A percentile compares a stretch with the other conserved stretches of the same genome.
Conservation (phyloP, 2,888 invertebrate species). For the Epirrhoe tristata region DNA sequence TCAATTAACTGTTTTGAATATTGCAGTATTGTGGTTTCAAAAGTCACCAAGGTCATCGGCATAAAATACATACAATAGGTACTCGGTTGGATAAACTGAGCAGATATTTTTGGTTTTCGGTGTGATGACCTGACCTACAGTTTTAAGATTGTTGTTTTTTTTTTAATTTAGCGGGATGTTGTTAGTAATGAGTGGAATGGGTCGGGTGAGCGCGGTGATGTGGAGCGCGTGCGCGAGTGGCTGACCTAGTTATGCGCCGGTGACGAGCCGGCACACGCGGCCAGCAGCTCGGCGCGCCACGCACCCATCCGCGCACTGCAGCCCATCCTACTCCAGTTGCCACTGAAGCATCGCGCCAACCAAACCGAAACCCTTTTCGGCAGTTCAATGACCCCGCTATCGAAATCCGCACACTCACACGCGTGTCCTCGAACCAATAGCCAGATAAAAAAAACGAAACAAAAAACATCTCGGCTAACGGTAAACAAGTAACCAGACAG, state of each 20-base stretch:
- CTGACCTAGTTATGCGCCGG: constrained; percentile 76
- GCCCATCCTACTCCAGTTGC: constrained; percentile 58
- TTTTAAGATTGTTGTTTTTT: constrained; percentile 5
- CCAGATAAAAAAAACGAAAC: constrained; percentile 81
- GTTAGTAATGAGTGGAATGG: constrained; percentile 35
- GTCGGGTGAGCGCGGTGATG: constrained; percentile 59
- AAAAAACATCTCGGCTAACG: constrained; percentile 72
- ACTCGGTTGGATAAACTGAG: constrained; percentile 7
- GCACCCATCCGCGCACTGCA: constrained; percentile 59
- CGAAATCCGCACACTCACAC: constrained; percentile 84
- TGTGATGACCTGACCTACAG: constrained; percentile 9
- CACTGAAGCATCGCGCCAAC: constrained; percentile 71
- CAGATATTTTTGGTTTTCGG: constrained; percentile 13
- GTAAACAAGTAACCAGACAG: constrained; percentile 79
- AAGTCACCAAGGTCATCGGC: constrained; percentile 45
- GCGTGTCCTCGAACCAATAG: constrained; percentile 67
- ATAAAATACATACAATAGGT: constrained; percentile 19
- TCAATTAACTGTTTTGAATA: constrained; percentile 40
- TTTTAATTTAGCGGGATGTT: constrained; percentile 30
- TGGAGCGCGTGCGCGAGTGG: constrained; percentile 72
- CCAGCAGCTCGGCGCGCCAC: constrained; percentile 44
- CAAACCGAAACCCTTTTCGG: constrained; percentile 80
- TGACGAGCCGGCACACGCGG: constrained; percentile 68
- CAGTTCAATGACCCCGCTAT: constrained; percentile 82
- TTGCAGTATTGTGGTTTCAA: constrained; percentile 35